phyloP scores from a whole-genome alignment of 1,140 invertebrate species.

The Hylaeus volcanicus region DNA sequence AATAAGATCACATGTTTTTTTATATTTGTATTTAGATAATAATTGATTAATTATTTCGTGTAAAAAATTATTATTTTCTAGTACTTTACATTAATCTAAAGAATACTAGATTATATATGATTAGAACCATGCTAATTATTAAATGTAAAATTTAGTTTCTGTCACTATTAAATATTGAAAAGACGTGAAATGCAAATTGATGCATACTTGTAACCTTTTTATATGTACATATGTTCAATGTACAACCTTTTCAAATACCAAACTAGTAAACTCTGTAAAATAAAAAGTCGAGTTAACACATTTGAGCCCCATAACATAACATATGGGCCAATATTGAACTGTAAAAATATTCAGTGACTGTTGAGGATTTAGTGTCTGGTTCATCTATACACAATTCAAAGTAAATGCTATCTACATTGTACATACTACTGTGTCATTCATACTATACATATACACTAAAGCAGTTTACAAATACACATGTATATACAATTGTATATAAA shows the following conservation, averaged over 20 bases:
- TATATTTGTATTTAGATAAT: conserved; percentile 1
- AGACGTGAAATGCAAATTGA: neutral
- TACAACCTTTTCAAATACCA: neutral
- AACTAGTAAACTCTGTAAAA: neutral
- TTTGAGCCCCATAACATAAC: too few relatives aligned
- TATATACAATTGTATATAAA: conserved; percentile 45
- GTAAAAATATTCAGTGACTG: too few relatives aligned
- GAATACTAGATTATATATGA: neutral
- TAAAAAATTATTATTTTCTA: neutral
- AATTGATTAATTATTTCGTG: neutral
- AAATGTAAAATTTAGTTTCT: too few relatives aligned
- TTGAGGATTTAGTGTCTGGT: too few relatives aligned
- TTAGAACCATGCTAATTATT: neutral
- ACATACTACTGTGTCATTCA: conserved; percentile 8
- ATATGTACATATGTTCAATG: neutral
- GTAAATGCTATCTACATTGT: conserved; percentile 33
- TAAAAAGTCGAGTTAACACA: neutral
- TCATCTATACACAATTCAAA: neutral
- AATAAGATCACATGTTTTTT: neutral
- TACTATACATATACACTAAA: conserved; percentile 47
- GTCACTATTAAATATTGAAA: neutral
- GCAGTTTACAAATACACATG: conserved; percentile 43
- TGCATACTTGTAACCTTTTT: too few relatives aligned
- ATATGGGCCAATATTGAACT: too few relatives aligned
- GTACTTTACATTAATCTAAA: neutral